Evolutionary conservation across 2,888 invertebrate genomes (phyloP), one percentile per base, ranked within the genome.

Genomic region (Xylota segnis): DNA sequence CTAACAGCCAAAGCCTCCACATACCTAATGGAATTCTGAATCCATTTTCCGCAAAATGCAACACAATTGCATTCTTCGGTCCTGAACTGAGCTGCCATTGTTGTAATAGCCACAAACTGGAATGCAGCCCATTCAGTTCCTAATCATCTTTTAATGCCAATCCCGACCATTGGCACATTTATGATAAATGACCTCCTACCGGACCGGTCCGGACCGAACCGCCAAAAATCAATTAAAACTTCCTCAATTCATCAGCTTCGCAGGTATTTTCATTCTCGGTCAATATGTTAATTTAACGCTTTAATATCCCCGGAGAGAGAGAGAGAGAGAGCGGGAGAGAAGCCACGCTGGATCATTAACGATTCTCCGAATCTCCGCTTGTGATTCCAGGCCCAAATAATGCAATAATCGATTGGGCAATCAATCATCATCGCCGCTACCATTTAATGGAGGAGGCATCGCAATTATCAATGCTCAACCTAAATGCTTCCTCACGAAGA

Each of bases 201-300:
- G n/a, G n/a, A 66, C 45, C 68, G 65, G 29, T 54, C 61, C 79
- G 58, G n/a, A 59, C 29, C 52, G 59, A 34, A 47, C 81, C 63
- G 65, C 84, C 81, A 56, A 86, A 82, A 86, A 86, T 86, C 86
- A 86, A 86, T 86, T 86, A 82, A 81, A 86, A 77, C 76, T 86
- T 86, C 82, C 72, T 77, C 82, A 76, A 86, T 86, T 86, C 86
- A 86, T 71, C 86, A 72, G 81, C 76, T 86, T 72, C 68, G 37
- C 76, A 76, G 84, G 86, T 72, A 76, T 71, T 76, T 63, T 66
- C 76, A 77, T 68, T 81, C 82, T 40, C 76, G 43, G 86, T 86
- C 86, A 86, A 86, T 86, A 86, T 86, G 86, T 86, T 86, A 86
- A 86, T 86, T 86, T 86, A 86, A 86, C 86, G 86, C 86, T 86